These are phyloP conservation scores for Graphium colonna DNA, from an alignment of 2,888 invertebrate genomes.

Conservation along the genomic window DNA sequence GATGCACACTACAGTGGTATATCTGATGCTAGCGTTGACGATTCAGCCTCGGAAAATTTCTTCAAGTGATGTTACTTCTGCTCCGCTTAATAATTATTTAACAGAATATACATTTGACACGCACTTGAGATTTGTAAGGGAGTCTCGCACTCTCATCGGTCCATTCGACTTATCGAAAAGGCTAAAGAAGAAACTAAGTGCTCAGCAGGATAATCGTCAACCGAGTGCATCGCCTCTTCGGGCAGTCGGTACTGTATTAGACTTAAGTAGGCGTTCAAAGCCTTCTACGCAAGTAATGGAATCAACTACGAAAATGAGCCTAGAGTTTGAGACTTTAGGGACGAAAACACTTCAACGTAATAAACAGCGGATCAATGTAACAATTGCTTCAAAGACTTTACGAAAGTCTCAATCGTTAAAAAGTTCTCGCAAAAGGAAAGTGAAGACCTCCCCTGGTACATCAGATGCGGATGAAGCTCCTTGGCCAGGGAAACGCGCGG, in stretches of 20 bases:
- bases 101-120: not conserved
- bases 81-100: not conserved
- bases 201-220: not conserved
- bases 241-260: not conserved
- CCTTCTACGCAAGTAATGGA: not conserved
- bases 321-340: not conserved
- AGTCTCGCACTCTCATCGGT: constrained; percentile 14
- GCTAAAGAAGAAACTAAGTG: constrained; percentile 5
- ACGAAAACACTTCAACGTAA: not conserved
- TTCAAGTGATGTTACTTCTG: too few species aligned
- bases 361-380: not conserved
- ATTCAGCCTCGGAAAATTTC: too few species aligned
- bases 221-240: constrained; percentile 15
- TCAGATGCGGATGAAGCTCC: not conserved
- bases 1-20: too few species aligned
- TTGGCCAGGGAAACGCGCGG: constrained; percentile 93
- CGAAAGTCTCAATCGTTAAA: not conserved
- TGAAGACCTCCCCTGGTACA: not conserved
- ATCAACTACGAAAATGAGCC: not conserved
- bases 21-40: too few species aligned
- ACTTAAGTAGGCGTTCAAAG: not conserved
- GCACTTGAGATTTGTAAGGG: constrained; percentile 4
- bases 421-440: not conserved
- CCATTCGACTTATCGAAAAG: constrained; percentile 13
- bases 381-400: not conserved